These are phyloP conservation scores for Amaurobius ferox DNA, from an alignment of 2,888 invertebrate species.

Conservation along the genomic window DNA sequence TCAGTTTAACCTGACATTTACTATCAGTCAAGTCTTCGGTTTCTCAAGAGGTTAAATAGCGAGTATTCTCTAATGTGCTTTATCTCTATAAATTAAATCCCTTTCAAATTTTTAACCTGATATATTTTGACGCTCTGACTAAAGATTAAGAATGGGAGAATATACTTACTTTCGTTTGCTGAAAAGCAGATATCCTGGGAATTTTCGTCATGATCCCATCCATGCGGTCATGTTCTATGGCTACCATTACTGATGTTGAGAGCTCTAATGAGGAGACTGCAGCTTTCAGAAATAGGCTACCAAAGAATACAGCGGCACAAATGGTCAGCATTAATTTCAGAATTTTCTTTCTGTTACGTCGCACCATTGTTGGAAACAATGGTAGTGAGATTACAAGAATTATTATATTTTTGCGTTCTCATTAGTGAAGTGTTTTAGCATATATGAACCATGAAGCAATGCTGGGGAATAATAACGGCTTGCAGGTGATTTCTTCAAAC, in stretches of 20 bases:
- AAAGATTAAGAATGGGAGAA: no score
- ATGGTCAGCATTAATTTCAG: conserved; percentile 43
- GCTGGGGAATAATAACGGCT: no score
- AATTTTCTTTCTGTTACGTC: conserved; percentile 51
- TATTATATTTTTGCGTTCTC: conserved; percentile 34
- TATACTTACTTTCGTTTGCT: conserved; percentile 19
- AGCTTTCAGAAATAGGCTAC: conserved; percentile 42
- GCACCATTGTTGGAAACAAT: conserved; percentile 44
- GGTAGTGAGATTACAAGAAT: background rate
- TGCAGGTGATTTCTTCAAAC: no score
- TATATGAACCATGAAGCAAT: background rate
- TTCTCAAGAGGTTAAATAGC: no score
- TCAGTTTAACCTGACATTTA: no score
- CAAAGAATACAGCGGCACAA: conserved; percentile 49
- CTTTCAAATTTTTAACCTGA: no score
- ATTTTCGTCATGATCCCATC: conserved; percentile 19
- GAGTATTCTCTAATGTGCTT: no score
- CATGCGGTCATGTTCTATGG: conserved; percentile 28
- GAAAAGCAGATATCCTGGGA: background rate
- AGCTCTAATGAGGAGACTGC: conserved; percentile 48
- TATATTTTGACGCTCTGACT: no score
- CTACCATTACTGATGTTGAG: conserved; percentile 40
- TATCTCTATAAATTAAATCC: no score
- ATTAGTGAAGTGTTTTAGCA: conserved; percentile 4
- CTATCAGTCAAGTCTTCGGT: no score